These are phyloP conservation scores for Machimus rusticus DNA, from an alignment of 2,888 invertebrate species.

Conservation along the genomic window DNA sequence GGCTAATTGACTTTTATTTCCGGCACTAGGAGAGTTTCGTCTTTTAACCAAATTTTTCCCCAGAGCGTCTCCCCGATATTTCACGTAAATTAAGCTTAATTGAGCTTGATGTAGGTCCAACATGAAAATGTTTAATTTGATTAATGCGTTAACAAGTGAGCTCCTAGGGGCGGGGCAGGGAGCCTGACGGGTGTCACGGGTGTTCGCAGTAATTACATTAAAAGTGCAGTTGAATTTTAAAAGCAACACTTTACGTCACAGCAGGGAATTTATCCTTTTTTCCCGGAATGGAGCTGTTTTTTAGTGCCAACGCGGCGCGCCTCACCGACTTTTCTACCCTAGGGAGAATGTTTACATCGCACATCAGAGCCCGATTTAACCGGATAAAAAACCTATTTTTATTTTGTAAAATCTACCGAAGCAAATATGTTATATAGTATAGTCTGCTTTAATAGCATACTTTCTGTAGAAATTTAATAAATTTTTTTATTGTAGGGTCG, in stretches of 20 bases:
- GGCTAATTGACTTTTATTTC: neutral
- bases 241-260: neutral
- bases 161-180: neutral
- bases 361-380: neutral
- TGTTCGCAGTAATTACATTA: neutral
- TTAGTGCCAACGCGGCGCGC: neutral
- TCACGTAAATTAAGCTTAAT: neutral
- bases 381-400: too few species aligned
- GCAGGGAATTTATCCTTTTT: neutral
- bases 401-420: neutral
- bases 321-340: neutral
- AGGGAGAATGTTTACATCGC: neutral
- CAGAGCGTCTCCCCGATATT: neutral
- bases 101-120: neutral
- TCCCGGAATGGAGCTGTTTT: neutral
- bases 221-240: neutral
- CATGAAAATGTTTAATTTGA: neutral
- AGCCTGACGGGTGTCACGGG: neutral
- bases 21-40: neutral
- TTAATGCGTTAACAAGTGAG: neutral
- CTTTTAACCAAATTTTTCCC: neutral
- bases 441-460: neutral
- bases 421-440: neutral
- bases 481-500: neutral
- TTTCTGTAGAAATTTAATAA: neutral